These are phyloP conservation scores for Pagrus major DNA, from an alignment of 2,113 vertebrate genomes.

Conservation along the genomic window DNA sequence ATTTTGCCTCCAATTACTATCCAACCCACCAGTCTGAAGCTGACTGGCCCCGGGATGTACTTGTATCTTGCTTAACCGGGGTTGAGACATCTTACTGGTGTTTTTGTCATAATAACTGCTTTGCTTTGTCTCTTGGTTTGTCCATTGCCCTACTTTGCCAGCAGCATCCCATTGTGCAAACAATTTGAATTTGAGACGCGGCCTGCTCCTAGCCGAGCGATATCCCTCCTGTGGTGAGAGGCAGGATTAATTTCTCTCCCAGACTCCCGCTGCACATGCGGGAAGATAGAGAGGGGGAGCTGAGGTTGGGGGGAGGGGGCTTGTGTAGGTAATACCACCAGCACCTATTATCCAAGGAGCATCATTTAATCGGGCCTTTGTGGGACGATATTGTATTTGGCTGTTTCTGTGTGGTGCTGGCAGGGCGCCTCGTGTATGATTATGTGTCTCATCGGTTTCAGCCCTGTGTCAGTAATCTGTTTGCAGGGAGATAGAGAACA, in stretches of 20 bases:
- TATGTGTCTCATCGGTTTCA: conserved; percentile 77
- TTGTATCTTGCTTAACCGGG: conserved; percentile 18
- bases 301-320: conserved; percentile 6
- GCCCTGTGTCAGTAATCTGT: conserved; percentile 78
- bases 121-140: conserved; percentile 44
- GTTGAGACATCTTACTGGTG: conserved; percentile 33
- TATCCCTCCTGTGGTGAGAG: conserved; percentile 66
- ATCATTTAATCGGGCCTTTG: conserved; percentile 78
- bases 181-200: conserved; percentile 68
- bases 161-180: conserved; percentile 60
- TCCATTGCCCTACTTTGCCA: conserved; percentile 51
- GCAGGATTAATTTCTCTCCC: conserved; percentile 64
- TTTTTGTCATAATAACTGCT: conserved; percentile 40
- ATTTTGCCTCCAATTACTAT: conserved; percentile 8
- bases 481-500: conserved; percentile 72
- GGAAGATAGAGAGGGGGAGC: conserved; percentile 29
- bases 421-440: conserved; percentile 59
- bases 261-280: conserved; percentile 44
- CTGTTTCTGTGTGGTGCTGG: conserved; percentile 50
- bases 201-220: conserved; percentile 48
- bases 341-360: conserved; percentile 68
- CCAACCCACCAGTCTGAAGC: conserved; percentile 5
- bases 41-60: not conserved
- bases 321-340: conserved; percentile 53
- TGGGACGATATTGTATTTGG: conserved; percentile 68